phyloP scores from a whole-genome alignment of 2,888 invertebrate species.

The Ischnus inquisitorius region DNA sequence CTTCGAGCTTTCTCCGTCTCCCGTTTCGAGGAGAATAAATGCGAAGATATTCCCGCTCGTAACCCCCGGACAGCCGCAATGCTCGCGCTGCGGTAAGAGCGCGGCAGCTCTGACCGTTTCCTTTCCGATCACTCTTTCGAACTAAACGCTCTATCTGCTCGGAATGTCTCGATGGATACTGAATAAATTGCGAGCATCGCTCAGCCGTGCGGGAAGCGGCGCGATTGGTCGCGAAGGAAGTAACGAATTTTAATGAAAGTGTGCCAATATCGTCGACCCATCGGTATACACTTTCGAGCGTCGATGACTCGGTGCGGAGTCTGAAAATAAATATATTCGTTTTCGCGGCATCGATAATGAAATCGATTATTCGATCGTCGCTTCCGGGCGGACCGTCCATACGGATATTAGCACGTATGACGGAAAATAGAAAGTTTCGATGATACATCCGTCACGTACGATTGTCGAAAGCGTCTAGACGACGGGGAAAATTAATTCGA shows the following conservation, averaged over 20 bases:
- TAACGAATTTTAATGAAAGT: neutral
- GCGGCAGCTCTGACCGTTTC: neutral
- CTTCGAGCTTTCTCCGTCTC: constrained; percentile 11
- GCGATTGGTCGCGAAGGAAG: neutral
- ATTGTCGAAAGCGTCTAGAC: neutral
- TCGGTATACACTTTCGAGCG: neutral
- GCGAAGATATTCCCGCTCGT: constrained; percentile 42
- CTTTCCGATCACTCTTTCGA: constrained; percentile 3
- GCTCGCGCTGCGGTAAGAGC: neutral
- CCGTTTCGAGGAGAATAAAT: constrained; percentile 54
- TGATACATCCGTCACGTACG: constrained; percentile 4
- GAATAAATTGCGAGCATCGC: neutral
- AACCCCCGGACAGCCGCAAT: constrained; percentile 1
- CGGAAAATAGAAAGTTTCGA: neutral
- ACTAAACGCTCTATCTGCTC: neutral
- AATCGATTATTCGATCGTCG: too few species aligned
- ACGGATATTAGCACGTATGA: neutral
- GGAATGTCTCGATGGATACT: neutral
- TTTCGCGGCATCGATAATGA: neutral
- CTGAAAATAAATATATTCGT: neutral
- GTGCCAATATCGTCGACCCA: neutral
- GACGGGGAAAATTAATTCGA: constrained; percentile 14
- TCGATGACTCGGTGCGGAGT: neutral
- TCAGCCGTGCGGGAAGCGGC: neutral
- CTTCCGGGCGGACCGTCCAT: neutral